Percentiles rank a stretch among this genome's conserved stretches.
These are phyloP conservation scores for Arremon brunneinucha DNA, from an alignment of 2,797 vertebrate species.

Conservation along the genomic window DNA sequence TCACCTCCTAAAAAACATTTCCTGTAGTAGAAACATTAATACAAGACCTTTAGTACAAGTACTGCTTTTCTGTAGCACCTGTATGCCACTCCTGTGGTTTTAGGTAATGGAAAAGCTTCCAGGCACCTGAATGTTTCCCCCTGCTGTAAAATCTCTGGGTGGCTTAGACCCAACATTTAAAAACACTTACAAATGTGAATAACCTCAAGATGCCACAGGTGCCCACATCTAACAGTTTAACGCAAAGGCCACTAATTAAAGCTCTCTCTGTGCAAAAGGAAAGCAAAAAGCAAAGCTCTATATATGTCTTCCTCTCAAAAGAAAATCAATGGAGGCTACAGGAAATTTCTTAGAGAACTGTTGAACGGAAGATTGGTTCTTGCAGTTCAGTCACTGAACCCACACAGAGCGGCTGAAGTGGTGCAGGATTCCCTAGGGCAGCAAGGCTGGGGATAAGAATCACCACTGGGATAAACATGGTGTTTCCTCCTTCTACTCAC, in stretches of 20 bases:
- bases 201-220: background rate
- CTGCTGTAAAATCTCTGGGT: background rate
- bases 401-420: background rate
- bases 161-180: background rate
- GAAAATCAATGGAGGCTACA: background rate
- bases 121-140: background rate
- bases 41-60: background rate
- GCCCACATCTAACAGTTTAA: background rate
- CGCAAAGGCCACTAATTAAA: slow-evolving; percentile 51
- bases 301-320: background rate
- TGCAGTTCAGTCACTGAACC: background rate
- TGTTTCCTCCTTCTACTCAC: background rate
- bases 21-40: background rate
- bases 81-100: background rate
- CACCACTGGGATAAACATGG: background rate
- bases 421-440: background rate
- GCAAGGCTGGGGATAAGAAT: background rate
- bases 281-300: background rate
- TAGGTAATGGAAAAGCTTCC: slow-evolving; percentile 6
- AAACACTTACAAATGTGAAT: slow-evolving; percentile 15
- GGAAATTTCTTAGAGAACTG: background rate
- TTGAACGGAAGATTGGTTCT: background rate
- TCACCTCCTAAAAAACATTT: background rate
- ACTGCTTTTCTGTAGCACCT: background rate
- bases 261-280: background rate